Base-by-base conservation (phyloP, 23 tunicate species). In the Styela clava region DNA sequence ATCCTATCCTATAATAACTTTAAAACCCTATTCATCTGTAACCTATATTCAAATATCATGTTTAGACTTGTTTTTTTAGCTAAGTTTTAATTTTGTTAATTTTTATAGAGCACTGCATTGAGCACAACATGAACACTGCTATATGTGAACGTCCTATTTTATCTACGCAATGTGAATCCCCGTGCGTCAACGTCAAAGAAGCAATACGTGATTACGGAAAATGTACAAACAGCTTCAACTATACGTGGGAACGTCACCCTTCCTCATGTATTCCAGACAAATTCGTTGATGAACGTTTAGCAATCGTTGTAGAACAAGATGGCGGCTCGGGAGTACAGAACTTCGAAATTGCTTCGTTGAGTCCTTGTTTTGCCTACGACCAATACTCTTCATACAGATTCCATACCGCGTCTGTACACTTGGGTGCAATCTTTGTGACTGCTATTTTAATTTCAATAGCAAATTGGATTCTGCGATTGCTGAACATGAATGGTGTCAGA, bases 231-330 rank as follows among this genome's bases (percentile, higher is more conserved):
- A 19, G 24, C 5, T 89, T 64, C 78, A 36, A 89, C 62, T 79
- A 83, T 81, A 73, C 95, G 26, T 89, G 95, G 95, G 28, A n/a
- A 12, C 0, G n/a, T 9, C 85, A 84, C 52, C 95, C 95, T 1
- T 88, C 95, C 1, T 88, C 95, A 2, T 89, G 95, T 31, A 37
- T 71, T 34, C 95, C 95, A 27, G 84, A 56, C 35, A 81, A 81
- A 72, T 70, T 85, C 31, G 68, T n/a, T 67, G 74, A 56, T 35
- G 67, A 36, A 24, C 29, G 62, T 25, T 33, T 77, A 18, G 52
- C 16, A 20, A 20, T 76, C 30, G n/a, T 52, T 56, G 65, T 36
- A 44, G 81, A 76, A 44, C 22, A 21, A 44, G 81, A 76, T 21
- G 79, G 79, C 21, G 22, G 16, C 26, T 31, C 78, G 19, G 37